These are phyloP conservation scores for Leptopterna dolabrata DNA, from an alignment of 2,888 invertebrate species.

Conservation along the genomic window DNA sequence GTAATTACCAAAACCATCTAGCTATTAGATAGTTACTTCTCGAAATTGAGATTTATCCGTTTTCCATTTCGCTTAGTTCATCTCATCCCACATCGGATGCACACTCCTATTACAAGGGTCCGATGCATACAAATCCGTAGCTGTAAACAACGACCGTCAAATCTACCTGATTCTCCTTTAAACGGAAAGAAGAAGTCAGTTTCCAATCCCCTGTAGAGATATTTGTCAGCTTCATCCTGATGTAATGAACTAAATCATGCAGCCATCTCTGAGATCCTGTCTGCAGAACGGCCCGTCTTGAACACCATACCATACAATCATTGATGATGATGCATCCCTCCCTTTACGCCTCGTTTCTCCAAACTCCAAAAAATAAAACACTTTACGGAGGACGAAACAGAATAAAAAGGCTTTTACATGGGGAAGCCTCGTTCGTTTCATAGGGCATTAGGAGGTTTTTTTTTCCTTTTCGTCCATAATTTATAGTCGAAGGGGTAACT, in stretches of 20 bases:
- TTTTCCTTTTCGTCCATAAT: neutral
- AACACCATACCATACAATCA: neutral
- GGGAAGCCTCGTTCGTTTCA: neutral
- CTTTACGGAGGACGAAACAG: neutral
- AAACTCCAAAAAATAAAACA: constrained; percentile 3
- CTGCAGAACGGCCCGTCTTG: neutral
- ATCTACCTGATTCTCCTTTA: neutral
- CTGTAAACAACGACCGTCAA: neutral
- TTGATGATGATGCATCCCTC: neutral
- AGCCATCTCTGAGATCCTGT: neutral
- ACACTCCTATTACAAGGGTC: no score
- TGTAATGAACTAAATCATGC: neutral
- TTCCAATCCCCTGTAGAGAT: neutral
- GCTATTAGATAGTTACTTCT: no score
- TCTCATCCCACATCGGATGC: no score
- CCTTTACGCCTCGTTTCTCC: neutral
- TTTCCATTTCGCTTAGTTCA: no score
- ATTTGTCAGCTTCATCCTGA: neutral
- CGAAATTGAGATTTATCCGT: no score
- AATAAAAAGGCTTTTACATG: constrained; percentile 3
- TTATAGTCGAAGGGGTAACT: constrained; percentile 16
- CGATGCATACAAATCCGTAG: no score
- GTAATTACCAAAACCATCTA: no score
- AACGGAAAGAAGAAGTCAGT: neutral
- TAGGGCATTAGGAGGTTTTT: constrained; percentile 4